Base-by-base conservation (phyloP, 2,113 vertebrate species). In the Cynocephalus volans region DNA sequence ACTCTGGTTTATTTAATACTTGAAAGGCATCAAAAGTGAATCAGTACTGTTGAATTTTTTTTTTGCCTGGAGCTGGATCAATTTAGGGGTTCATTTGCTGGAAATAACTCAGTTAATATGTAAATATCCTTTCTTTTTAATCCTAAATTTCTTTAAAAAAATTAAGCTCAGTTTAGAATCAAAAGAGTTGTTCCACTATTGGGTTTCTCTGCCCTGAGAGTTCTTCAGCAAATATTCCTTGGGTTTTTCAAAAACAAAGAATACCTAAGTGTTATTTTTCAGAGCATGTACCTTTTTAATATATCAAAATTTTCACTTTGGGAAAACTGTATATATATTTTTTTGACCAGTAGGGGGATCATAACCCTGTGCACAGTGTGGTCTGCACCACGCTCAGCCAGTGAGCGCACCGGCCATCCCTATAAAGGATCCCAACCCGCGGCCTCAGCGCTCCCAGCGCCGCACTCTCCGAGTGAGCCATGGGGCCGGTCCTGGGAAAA, bases 101-200 rank as follows among this genome's bases (percentile, higher is more conserved):
- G 41, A 62, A 87, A 83, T 21, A 83, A 31, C 8, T 52, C 33
- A 26, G 17, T 80, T 81, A 65, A 82, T 88, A 77, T 56, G 17
- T 76, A 92, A 76, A 82, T 81, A 84, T n/a, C 4, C 0, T 36
- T 72, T n/a, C 5, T n/a, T 54, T 90, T 75, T 18, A 91, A 28
- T 79, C 31, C 12, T 84, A 45, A 80, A 90, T 5, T n/a, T 52
- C 64, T 28, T 62, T 41, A 6, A 83, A 31, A 6, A 83, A 31
- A 23, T 24, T 64, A 26, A 90, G 31, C 19, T 80, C 8, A 80
- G 31, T 69, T 86, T 62, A 96, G 65, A 90, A 92, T 96, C 36
- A 41, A 72, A 85, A 81, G 56, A 75, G 21, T 26, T 23, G 15
- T 69, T 87, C 31, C 36, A 23, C 33, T 54, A 52, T 56, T 88